These are phyloP conservation scores for Patella caerulea DNA, from an alignment of 2,888 invertebrate genomes.

Conservation along the genomic window DNA sequence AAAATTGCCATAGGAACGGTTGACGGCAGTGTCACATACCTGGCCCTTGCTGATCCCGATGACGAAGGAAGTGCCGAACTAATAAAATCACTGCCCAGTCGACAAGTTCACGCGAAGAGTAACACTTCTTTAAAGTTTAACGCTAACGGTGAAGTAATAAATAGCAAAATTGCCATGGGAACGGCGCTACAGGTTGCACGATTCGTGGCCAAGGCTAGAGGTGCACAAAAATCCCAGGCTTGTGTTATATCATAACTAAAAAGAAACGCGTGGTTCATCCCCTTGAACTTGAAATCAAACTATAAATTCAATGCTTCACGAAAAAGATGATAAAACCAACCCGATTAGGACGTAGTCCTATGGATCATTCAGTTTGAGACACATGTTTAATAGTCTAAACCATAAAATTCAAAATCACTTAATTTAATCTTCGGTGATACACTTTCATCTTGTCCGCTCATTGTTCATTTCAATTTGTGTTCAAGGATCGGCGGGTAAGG, in stretches of 20 bases:
- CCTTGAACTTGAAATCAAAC: too few relatives aligned
- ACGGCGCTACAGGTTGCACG: conserved; percentile 65
- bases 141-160: conserved; percentile 47
- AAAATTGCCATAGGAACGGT: conserved; percentile 85
- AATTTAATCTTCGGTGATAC: too few relatives aligned
- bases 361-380: too few relatives aligned
- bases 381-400: too few relatives aligned
- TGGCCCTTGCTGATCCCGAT: conserved; percentile 81
- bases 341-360: too few relatives aligned
- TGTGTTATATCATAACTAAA: conserved; percentile 55
- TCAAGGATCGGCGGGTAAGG: too few relatives aligned
- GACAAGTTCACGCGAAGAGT: conserved; percentile 44
- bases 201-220: conserved; percentile 65
- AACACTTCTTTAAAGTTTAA: conserved; percentile 31
- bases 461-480: too few relatives aligned
- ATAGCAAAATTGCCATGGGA: conserved; percentile 58
- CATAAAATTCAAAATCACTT: too few relatives aligned
- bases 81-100: conserved; percentile 58
- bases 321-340: too few relatives aligned
- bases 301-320: too few relatives aligned
- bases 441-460: too few relatives aligned
- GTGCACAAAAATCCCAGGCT: conserved; percentile 63
- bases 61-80: conserved; percentile 59
- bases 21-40: conserved; percentile 93
- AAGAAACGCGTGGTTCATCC: too few relatives aligned